Evolutionary conservation across 2,888 invertebrate species (phyloP), one percentile per base, ranked within the genome.

Genomic region (Eupithecia inturbata): DNA sequence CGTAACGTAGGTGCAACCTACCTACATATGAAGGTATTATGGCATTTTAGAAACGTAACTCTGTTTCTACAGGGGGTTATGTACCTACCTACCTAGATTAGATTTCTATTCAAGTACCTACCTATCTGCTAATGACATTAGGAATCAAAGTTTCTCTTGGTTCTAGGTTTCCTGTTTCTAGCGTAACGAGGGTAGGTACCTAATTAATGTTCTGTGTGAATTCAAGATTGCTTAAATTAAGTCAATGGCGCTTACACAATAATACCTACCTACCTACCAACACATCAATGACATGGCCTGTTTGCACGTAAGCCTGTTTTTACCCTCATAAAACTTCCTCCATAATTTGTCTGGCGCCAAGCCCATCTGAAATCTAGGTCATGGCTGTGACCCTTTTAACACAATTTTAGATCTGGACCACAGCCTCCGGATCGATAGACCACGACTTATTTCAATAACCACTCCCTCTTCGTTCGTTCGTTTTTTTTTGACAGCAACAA

Each of bases 351-450:
- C 63, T 72, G 79, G 77, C 75, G 78, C 78, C 80, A 74, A 70
- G 72, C 73, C 39, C 60, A 66, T 83, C 80, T 67, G 64, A 68
- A 83, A 92, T 88, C 82, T 93, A 90, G 93, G 93, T 93, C 93
- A 93, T 76, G 92, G 91, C 85, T 87, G 83, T 88, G 89, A 84
- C 74, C 91, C 92, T 90, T 87, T 87, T 90, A 86, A 89, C 88
- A 86, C 83, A 81, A 87, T 85, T 89, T 90, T 91, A 91, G 90
- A 90, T 89, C 90, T 91, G 91, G 89, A 90, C 85, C 90, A 83
- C 92, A 93, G 92, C 92, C 88, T 93, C 93, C 87, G 79, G 91
- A 92, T 93, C 93, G 84, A 93, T 93, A 90, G 82, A 78, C 85
- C 77, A 74, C 86, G 85, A 84, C 85, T 81, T 80, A 82, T 84